Percentiles rank a stretch among this genome's conserved stretches.
Evolutionary conservation across 2,888 invertebrate species (phyloP).

Genomic region (Melanotus villosus): DNA sequence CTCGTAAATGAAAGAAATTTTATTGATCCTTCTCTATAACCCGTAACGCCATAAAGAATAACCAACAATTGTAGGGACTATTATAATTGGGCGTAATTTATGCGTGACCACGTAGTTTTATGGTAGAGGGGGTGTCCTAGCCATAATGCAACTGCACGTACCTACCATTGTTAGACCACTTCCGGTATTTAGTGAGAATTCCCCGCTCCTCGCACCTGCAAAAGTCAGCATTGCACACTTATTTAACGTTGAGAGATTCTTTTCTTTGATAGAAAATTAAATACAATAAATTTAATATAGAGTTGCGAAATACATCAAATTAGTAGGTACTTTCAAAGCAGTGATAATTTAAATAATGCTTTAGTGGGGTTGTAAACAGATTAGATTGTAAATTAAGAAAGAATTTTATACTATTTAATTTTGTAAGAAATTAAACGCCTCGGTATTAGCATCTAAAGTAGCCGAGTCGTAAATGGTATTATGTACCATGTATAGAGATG

Average conservation of each 20-base stretch:
- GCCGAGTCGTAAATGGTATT: too few relatives aligned
- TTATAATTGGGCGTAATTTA: conserved; percentile 61
- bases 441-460: too few relatives aligned
- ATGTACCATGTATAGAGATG: too few relatives aligned
- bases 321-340: too few relatives aligned
- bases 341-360: too few relatives aligned
- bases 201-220: conserved; percentile 41
- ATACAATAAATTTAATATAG: too few relatives aligned
- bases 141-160: conserved; percentile 65
- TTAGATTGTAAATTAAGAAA: too few relatives aligned
- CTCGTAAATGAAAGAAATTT: conserved; percentile 35
- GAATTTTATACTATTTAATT: too few relatives aligned
- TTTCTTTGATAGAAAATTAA: background rate
- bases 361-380: too few relatives aligned
- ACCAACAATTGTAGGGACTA: conserved; percentile 35
- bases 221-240: conserved; percentile 13
- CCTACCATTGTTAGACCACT: conserved; percentile 64
- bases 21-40: conserved; percentile 52
- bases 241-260: background rate
- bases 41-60: conserved; percentile 50
- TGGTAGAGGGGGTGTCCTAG: conserved; percentile 58
- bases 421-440: too few relatives aligned
- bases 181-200: conserved; percentile 61
- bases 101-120: conserved; percentile 61
- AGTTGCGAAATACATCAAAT: too few relatives aligned